Conservation (phyloP, 1,140 invertebrate genomes). For the Diploscapter pachys region DNA sequence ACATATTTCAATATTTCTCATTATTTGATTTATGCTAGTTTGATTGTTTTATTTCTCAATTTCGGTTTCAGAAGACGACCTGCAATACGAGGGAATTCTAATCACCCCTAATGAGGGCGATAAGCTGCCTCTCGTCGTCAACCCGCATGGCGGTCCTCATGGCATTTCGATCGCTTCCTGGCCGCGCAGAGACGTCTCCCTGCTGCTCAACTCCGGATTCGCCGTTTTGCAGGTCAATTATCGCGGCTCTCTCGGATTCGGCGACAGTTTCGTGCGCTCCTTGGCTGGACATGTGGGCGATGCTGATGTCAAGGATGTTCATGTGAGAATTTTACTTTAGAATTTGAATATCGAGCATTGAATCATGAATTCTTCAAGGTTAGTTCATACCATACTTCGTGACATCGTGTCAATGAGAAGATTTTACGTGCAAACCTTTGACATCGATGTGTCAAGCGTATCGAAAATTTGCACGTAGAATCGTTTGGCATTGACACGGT, state of each 20-base stretch:
- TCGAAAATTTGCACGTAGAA: too few relatives aligned
- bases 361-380: too few relatives aligned
- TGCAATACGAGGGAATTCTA: conserved; percentile 59
- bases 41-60: background rate
- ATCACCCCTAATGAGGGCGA: conserved; percentile 32
- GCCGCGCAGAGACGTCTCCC: conserved; percentile 36
- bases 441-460: too few relatives aligned
- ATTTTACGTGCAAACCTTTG: too few relatives aligned
- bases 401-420: too few relatives aligned
- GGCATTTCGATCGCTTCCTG: conserved; percentile 43
- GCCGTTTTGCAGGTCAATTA: conserved; percentile 77
- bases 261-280: conserved; percentile 71
- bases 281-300: conserved; percentile 74
- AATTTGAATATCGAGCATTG: too few relatives aligned
- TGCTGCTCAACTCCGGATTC: conserved; percentile 64
- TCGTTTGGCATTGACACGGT: background rate
- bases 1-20: conserved; percentile 4
- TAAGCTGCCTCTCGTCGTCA: conserved; percentile 59
- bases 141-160: conserved; percentile 80
- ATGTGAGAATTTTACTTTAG: conserved; percentile 58
- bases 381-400: too few relatives aligned
- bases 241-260: conserved; percentile 78
- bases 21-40: conserved; percentile 8
- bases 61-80: background rate
- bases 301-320: conserved; percentile 77